Evolutionary conservation across 2,888 invertebrate species (phyloP).

Genomic region (Apotomis turbidana): DNA sequence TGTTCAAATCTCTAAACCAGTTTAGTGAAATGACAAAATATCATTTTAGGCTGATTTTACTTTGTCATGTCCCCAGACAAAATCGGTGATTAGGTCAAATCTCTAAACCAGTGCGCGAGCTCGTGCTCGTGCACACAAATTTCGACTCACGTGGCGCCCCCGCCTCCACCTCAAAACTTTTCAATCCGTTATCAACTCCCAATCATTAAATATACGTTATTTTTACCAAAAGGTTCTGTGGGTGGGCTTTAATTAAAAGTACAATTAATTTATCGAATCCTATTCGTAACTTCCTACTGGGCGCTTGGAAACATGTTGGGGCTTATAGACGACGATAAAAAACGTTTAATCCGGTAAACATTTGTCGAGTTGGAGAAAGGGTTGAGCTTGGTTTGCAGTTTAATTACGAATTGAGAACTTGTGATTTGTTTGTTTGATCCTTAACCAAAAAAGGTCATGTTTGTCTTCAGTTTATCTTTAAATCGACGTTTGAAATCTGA

Average conservation of each 20-base stretch:
- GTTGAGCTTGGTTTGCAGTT: conserved; percentile 15
- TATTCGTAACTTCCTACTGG: conserved; percentile 17
- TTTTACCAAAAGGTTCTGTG: neutral
- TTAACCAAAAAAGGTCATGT: too few relatives aligned
- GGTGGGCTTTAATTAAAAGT: conserved; percentile 23
- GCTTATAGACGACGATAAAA: conserved; percentile 1
- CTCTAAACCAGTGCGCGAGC: too few relatives aligned
- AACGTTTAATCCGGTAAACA: conserved; percentile 8
- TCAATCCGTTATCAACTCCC: neutral
- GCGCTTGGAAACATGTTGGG: conserved; percentile 7
- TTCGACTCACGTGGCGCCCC: too few relatives aligned
- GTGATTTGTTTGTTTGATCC: neutral
- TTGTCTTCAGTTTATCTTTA: too few relatives aligned
- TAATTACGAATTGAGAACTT: conserved; percentile 13
- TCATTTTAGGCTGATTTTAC: too few relatives aligned
- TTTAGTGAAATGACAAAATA: too few relatives aligned
- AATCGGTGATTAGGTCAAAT: too few relatives aligned
- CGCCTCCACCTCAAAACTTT: too few relatives aligned
- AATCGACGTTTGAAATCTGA: too few relatives aligned
- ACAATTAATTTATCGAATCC: conserved; percentile 9
- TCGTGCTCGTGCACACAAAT: too few relatives aligned
- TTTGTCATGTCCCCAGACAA: too few relatives aligned
- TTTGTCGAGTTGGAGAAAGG: conserved; percentile 17
- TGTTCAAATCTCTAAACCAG: too few relatives aligned
- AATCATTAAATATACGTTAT: neutral